phyloP scores from a whole-genome alignment of 2,113 vertebrate genomes.

The Microcebus lehilahytsara region DNA sequence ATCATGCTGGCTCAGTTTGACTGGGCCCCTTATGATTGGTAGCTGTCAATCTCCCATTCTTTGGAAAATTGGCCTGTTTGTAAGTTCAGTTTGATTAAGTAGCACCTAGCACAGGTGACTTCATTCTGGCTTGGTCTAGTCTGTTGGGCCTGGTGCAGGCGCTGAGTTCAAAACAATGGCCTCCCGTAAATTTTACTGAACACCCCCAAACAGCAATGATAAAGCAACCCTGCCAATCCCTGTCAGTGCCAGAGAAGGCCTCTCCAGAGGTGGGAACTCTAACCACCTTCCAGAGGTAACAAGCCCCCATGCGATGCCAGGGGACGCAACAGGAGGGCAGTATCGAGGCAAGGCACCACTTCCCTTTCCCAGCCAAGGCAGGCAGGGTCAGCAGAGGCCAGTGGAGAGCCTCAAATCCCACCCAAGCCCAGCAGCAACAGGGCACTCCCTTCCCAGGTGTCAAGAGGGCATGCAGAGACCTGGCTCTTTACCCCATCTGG shows the following conservation, averaged over 20 bases:
- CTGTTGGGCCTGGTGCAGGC: background rate
- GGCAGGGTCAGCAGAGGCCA: background rate
- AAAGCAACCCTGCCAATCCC: background rate
- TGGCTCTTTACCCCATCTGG: background rate
- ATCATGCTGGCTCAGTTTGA: background rate
- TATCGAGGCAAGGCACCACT: too few relatives aligned
- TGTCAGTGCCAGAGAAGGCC: background rate
- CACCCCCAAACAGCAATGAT: background rate
- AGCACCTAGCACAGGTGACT: background rate
- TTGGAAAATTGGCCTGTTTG: background rate
- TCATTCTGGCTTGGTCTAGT: background rate
- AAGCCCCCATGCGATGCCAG: background rate
- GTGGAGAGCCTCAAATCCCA: background rate
- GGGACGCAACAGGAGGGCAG: background rate
- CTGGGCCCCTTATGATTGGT: background rate
- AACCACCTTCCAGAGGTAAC: background rate
- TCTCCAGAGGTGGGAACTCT: background rate
- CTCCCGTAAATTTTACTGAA: background rate
- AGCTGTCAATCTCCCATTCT: background rate
- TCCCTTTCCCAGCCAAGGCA: background rate
- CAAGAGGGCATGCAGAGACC: background rate
- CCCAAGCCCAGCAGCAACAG: background rate
- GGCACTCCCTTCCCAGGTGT: background rate
- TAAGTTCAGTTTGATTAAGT: background rate
- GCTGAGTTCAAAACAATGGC: background rate